phyloP scores from a whole-genome alignment of 2,113 vertebrate genomes.

The Oryzias woworae region DNA sequence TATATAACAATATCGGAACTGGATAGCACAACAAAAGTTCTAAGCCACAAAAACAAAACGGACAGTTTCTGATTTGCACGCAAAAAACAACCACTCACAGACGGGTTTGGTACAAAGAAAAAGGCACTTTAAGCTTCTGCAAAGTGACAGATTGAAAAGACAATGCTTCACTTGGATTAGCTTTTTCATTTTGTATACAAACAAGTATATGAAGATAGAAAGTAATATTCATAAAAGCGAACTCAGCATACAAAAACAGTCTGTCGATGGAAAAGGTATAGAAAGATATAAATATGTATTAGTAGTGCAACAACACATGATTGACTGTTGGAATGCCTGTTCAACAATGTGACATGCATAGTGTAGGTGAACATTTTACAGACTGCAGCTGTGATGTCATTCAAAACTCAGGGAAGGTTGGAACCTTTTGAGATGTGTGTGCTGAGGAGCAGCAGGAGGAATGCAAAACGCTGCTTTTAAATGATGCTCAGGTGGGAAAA shows the following conservation, averaged over 20 bases:
- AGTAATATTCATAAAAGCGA: constrained; percentile 38
- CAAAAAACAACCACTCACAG: constrained; percentile 20
- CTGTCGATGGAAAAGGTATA: constrained; percentile 34
- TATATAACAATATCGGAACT: constrained; percentile 14
- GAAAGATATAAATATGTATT: constrained; percentile 46
- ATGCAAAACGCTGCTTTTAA: constrained; percentile 1
- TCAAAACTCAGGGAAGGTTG: constrained; percentile 29
- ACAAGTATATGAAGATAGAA: constrained; percentile 45
- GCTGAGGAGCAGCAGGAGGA: constrained; percentile 24
- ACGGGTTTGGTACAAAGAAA: constrained; percentile 47
- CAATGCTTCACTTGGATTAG: constrained; percentile 19
- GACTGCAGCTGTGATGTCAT: constrained; percentile 23
- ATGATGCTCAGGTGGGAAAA: constrained; percentile 33
- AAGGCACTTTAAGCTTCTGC: constrained; percentile 72
- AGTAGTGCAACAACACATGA: constrained; percentile 55
- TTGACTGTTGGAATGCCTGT: constrained; percentile 66
- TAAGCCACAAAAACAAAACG: constrained; percentile 28
- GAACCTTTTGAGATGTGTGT: constrained; percentile 38
- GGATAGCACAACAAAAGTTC: constrained; percentile 20
- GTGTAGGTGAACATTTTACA: constrained; percentile 47
- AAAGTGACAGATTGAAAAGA: constrained; percentile 37
- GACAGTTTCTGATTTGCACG: constrained; percentile 18
- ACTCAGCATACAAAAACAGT: constrained; percentile 48
- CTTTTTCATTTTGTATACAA: constrained; percentile 43
- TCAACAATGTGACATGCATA: constrained; percentile 68